Evolutionary conservation across 2,113 vertebrate genomes (phyloP), one percentile per base, ranked within the genome.

Genomic region (Enhydra lutris): DNA sequence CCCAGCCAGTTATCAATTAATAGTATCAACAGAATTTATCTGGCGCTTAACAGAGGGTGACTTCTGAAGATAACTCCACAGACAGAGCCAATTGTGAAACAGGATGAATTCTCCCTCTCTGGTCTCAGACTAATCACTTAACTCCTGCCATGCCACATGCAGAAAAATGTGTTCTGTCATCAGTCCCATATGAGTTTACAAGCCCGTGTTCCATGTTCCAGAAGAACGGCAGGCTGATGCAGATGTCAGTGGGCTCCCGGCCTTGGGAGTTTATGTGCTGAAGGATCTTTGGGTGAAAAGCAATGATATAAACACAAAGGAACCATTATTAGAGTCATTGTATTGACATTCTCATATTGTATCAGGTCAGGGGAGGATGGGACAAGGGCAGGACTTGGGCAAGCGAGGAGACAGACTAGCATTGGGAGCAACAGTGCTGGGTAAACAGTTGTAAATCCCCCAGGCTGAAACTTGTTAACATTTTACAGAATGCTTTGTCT

Each of bases 1-100:
- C 96, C 97, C 92, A 6, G 79, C 23, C 52, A 88, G 97, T 95
- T 96, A 97, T 71, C 92, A 96, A 80, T 96, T 84, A 97, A 97
- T 86, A 93, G 18, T 79, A 93, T 92, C 87, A 86, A 63, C 65
- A 73, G n/a, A n/a, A 63, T 89, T 94, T 87, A 95, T 88, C 83
- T 84, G 59, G 67, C 42, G 85, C 21, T 61, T 95, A 67, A 84
- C 83, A 55, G 67, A 39, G 80, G 63, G 45, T 80, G 73, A 73
- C 26, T 39, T 59, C 93, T 92, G 36, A 42, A 95, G 92, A 85
- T 86, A 93, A 91, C 50, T 47, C 15, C 67, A 52, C 1, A 29
- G 95, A 94, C 76, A 90, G 39, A 85, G n/a, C 23, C 21, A 82
- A 45, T 86, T 93, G 82, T 79, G 65, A 85, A 89, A 95, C 55